Base-by-base conservation (phyloP, 2,888 invertebrate species). In the Boloria selene region DNA sequence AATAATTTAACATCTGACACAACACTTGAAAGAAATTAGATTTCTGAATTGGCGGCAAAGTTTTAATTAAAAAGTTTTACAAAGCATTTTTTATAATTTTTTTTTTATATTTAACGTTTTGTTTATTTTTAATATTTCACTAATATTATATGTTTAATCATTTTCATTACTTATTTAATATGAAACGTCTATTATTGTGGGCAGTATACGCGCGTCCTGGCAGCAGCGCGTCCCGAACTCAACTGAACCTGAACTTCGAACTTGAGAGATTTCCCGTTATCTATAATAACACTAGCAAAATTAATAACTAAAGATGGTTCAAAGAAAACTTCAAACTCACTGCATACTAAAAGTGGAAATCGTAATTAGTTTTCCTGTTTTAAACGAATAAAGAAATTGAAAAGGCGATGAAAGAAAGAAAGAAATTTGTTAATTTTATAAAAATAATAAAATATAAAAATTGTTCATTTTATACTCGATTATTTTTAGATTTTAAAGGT, bases 231-330 rank as follows among this genome's bases (percentile, higher is more conserved):
- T 62, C 70, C 75, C 72, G 73, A 70, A 61, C 70, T 71, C 61
- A 55, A 79, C 79, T 79, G 75, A 76, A 74, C 68, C 79, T 79
- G 75, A 76, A 74, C 68, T 70, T 61, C 62, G 67, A 70, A 73
- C 70, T 69, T 68, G 59, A 58, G 26, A 42, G 65, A 45, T 61
- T 16, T 47, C n/a, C 60, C 50, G 45, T 68, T 68, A 68, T 64
- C 67, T 53, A 44, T 31, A 60, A 42, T 55, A 52, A 56, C 49
- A 54, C 22, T 54, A 14, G 52, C 53, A 61, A 65, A 47, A 26
- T 49, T 61, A 59, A 68, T 47, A 54, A 38, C 50, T 13, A 10
- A 16, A 17, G 55, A 26, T 53, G 54, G 55, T 17, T 53, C 61
- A 62, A 60, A 68, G 26, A 63, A 18, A 26, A 59, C 50, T 10